A percentile compares a stretch with the other conserved stretches of the same genome.
Conservation (phyloP, 1,140 invertebrate genomes). For the Drosophila elegans region DNA sequence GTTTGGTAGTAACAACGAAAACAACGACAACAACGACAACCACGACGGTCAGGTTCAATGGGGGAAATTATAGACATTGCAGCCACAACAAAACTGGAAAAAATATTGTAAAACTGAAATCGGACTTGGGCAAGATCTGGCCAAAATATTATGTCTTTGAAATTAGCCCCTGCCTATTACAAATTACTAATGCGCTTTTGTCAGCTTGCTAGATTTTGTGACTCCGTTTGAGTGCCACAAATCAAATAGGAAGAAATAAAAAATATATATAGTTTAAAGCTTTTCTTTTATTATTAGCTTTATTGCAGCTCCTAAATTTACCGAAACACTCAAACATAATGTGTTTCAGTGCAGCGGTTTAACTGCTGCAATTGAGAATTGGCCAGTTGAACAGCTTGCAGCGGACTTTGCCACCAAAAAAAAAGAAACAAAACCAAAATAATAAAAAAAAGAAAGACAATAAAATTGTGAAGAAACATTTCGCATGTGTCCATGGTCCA, state of each 20-base stretch:
- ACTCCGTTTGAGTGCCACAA: neutral
- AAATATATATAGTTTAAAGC: neutral
- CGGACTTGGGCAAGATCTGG: slow-evolving; percentile 18
- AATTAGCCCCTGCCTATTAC: slow-evolving; percentile 1
- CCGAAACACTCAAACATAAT: neutral
- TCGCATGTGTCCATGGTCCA: slow-evolving; percentile 31
- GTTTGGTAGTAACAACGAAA: slow-evolving; percentile 5
- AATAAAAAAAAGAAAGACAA: slow-evolving; percentile 28
- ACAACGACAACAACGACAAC: slow-evolving; percentile 34
- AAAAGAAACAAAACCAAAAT: slow-evolving; percentile 24
- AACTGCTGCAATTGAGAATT: slow-evolving; percentile 35
- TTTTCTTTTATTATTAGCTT: neutral
- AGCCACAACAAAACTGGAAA: slow-evolving; percentile 23
- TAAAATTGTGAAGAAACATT: slow-evolving; percentile 24
- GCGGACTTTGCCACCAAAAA: slow-evolving; percentile 27
- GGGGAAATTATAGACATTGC: slow-evolving; percentile 67
- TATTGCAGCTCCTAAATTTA: neutral
- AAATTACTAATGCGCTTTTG: neutral
- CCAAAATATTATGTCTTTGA: slow-evolving; percentile 2
- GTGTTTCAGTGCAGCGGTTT: slow-evolving; percentile 19
- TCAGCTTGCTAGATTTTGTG: slow-evolving; percentile 8
- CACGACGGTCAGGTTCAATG: slow-evolving; percentile 78
- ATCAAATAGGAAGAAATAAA: neutral
- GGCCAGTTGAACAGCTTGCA: slow-evolving; percentile 17
- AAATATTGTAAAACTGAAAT: slow-evolving; percentile 35